Evolutionary conservation across 2,888 invertebrate species (phyloP), one percentile per base, ranked within the genome.

Genomic region (Chalcosyrphus nemorum): DNA sequence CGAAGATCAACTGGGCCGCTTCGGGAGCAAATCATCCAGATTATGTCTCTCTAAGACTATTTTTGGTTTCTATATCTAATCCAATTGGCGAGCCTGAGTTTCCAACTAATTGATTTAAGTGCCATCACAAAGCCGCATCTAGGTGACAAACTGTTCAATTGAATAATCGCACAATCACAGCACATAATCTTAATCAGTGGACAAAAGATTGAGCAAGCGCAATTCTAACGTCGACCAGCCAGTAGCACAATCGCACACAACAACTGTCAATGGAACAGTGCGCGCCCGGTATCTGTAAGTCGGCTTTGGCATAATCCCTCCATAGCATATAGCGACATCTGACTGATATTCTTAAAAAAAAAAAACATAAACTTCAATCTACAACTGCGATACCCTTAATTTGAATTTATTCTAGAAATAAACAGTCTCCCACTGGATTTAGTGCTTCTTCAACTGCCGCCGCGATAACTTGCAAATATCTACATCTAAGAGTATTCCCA

Each of bases 91-190:
- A 71, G 41, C 35, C 65, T 59, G 17, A 52, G 47, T 9, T 43
- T n/a, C 45, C 11, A 70, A 35, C 35, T 54, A 65, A 80, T 84
- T 80, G 63, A 47, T 24, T 80, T 19, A 84, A 71, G 71, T 77
- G 56, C 65, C 65, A 80, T 43, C 50, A 70, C 56, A 75, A 80
- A 70, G 57, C 75, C 41, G 56, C 57, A 80, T 65, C 38, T 84
- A 84, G 84, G 80, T 80, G 80, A 57, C 72, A 74, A 72, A 68
- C 43, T 72, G 47, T 63, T 82, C 57, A 84, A 84, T 84, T 84
- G 80, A 75, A 78, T 84, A 84, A 84, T 78, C 52, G 45, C 38
- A 72, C 78, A 78, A 78, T 75, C 57, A 65, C 52, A 57, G 27
- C 57, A 74, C 52, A 70, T 52, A 80, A 59, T 84, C 84, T 75